phyloP scores from a whole-genome alignment of 2,113 vertebrate species.

The Indicator indicator region DNA sequence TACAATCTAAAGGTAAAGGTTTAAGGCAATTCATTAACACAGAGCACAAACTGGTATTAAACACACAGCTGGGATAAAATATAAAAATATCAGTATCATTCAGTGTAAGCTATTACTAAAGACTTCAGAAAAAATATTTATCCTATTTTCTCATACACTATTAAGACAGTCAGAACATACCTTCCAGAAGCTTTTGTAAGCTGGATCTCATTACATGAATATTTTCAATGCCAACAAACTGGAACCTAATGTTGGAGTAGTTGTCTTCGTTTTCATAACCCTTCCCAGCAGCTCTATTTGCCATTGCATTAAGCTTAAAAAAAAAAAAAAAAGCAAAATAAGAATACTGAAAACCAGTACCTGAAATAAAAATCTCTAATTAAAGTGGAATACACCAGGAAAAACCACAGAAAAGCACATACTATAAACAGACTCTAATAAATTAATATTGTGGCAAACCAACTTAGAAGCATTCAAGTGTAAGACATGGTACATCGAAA shows the following conservation, averaged over 20 bases:
- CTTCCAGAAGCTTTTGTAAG: conserved; percentile 95
- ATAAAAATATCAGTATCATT: neutral
- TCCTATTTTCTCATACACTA: neutral
- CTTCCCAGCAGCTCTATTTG: conserved; percentile 97
- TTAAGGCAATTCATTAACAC: neutral
- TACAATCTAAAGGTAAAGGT: neutral
- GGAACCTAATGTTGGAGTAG: conserved; percentile 98
- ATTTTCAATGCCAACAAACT: conserved; percentile 99
- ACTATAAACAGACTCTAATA: neutral
- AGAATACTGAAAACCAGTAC: neutral
- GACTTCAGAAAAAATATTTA: neutral
- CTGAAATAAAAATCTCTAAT: neutral
- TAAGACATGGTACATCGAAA: neutral
- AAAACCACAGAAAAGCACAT: neutral
- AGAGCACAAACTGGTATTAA: neutral
- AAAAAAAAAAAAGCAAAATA: conserved; percentile 19
- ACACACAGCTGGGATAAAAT: neutral
- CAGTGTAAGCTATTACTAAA: neutral
- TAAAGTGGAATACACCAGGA: neutral
- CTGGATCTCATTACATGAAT: conserved; percentile 98
- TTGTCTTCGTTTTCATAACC: conserved; percentile 99
- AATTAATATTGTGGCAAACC: neutral
- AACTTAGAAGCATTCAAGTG: neutral
- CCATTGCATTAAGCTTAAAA: conserved; percentile 92
- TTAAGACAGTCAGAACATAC: conserved; percentile 71